Percentiles rank a stretch among this genome's conserved stretches.
Conservation (phyloP, 2,113 vertebrate species). For the Pygoscelis adeliae region DNA sequence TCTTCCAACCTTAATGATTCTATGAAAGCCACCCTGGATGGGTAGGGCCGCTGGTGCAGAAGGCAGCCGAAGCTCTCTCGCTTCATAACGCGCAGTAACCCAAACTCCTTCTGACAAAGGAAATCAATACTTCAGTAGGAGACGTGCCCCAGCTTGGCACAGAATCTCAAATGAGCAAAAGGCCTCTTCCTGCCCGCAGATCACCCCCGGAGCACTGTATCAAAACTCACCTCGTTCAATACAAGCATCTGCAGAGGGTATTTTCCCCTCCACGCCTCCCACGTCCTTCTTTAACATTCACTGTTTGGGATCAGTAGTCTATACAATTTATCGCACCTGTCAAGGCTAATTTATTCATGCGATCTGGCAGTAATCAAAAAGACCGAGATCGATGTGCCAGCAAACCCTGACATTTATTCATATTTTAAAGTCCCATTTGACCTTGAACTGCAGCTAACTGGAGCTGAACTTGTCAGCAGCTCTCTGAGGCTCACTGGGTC, state of each 20-base stretch:
- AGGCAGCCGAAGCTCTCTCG: not conserved
- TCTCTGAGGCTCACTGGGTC: not conserved
- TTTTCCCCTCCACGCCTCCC: not conserved
- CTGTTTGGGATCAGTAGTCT: slow-evolving; percentile 49
- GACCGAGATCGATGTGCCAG: slow-evolving; percentile 51
- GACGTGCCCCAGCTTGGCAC: not conserved
- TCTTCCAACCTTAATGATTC: too few species aligned
- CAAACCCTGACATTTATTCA: slow-evolving; percentile 53
- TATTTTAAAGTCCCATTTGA: slow-evolving; percentile 59
- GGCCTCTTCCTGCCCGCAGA: slow-evolving; percentile 15
- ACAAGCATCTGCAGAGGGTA: slow-evolving; percentile 34
- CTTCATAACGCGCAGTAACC: not conserved
- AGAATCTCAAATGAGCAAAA: slow-evolving; percentile 17
- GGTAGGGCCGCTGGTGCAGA: not conserved
- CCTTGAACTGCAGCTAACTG: slow-evolving; percentile 53
- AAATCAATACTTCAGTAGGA: not conserved
- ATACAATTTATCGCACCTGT: slow-evolving; percentile 65
- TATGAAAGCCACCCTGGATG: not conserved
- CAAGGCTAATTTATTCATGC: slow-evolving; percentile 68
- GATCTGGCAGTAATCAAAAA: slow-evolving; percentile 63
- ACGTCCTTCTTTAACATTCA: slow-evolving; percentile 61
- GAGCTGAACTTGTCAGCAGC: slow-evolving; percentile 21
- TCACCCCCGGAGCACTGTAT: not conserved
- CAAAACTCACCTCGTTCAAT: slow-evolving; percentile 58
- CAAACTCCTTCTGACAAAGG: slow-evolving; percentile 40